phyloP scores from a whole-genome alignment of 2,797 vertebrate genomes.

The Margarornis squamiger region DNA sequence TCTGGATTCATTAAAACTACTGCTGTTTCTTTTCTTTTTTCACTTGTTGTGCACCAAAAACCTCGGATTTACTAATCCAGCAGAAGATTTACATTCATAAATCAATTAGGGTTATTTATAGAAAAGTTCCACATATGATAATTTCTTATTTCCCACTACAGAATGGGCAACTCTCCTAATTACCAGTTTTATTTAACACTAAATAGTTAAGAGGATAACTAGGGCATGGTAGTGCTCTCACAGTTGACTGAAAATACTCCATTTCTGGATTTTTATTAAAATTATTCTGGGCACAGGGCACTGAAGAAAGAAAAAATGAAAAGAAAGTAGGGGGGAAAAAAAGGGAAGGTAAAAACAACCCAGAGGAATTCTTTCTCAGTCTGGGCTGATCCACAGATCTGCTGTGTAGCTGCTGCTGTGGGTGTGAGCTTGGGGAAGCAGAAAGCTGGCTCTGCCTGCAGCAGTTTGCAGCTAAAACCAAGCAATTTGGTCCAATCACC shows the following conservation, averaged over 20 bases:
- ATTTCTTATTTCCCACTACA: neutral
- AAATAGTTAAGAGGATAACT: neutral
- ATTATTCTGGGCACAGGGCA: neutral
- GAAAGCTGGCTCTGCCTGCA: neutral
- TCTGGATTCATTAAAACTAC: conserved; percentile 2
- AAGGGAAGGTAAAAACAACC: neutral
- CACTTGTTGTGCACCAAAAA: neutral
- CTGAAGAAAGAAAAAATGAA: neutral
- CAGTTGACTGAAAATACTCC: neutral
- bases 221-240: neutral
- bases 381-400: neutral
- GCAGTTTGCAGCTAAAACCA: neutral
- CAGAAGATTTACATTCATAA: neutral
- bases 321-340: neutral
- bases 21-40: neutral
- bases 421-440: neutral
- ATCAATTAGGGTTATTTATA: neutral
- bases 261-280: neutral
- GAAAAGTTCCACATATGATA: neutral
- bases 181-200: neutral
- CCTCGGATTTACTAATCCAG: neutral
- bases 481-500: neutral
- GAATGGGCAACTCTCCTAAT: neutral
- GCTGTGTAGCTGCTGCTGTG: neutral
- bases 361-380: neutral